phyloP scores from a whole-genome alignment of 2,888 invertebrate species.

The Nezara viridula region DNA sequence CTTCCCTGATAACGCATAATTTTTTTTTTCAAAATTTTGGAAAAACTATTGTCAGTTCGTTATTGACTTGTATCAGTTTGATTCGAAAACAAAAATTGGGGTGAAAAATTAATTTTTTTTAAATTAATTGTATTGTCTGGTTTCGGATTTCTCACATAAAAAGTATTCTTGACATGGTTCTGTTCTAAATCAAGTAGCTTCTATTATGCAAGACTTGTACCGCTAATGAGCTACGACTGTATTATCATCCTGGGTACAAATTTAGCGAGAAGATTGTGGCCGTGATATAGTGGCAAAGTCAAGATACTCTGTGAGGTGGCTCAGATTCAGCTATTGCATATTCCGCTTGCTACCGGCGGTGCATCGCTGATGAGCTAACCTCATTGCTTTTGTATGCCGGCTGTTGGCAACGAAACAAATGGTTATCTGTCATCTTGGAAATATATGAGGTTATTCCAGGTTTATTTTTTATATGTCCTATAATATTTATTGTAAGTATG shows the following conservation, averaged over 20 bases:
- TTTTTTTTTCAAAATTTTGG: too few species aligned
- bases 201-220: background rate
- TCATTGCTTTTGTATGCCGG: conserved; percentile 13
- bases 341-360: background rate
- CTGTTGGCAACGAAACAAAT: conserved; percentile 8
- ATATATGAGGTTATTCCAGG: background rate
- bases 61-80: too few species aligned
- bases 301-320: background rate
- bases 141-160: too few species aligned
- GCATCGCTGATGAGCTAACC: background rate
- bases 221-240: background rate
- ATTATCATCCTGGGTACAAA: background rate
- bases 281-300: background rate
- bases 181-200: too few species aligned
- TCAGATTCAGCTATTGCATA: background rate
- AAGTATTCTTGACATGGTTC: too few species aligned
- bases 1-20: too few species aligned
- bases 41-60: too few species aligned
- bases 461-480: background rate
- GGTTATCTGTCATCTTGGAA: background rate
- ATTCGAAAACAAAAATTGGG: too few species aligned
- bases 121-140: too few species aligned
- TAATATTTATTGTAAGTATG: too few species aligned
- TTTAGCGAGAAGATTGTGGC: background rate
- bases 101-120: too few species aligned